Conservation (phyloP, 1,140 invertebrate species). For the Campodea augens region DNA sequence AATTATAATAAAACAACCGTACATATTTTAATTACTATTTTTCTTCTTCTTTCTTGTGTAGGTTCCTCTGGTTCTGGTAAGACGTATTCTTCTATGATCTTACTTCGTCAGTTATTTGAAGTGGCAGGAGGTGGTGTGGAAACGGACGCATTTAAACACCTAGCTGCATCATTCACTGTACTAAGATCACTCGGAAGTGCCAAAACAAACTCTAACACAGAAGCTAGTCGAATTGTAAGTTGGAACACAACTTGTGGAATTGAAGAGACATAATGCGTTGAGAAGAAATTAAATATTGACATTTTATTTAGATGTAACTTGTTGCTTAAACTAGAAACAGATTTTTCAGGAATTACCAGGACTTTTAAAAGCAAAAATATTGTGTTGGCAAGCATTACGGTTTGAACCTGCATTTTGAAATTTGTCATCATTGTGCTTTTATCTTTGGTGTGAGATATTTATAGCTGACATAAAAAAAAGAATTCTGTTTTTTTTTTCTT, state of each 20-base stretch:
- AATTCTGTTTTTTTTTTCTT: too few relatives aligned
- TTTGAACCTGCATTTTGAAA: too few relatives aligned
- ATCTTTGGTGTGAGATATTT: too few relatives aligned
- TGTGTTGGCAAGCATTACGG: too few relatives aligned
- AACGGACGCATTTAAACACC: slow-evolving; percentile 90
- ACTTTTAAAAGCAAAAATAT: too few relatives aligned
- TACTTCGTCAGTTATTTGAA: slow-evolving; percentile 76
- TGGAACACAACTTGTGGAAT: neutral
- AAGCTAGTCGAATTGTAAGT: slow-evolving; percentile 82
- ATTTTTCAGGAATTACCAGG: too few relatives aligned
- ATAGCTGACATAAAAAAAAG: too few relatives aligned
- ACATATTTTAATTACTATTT: too few relatives aligned
- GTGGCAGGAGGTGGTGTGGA: slow-evolving; percentile 81
- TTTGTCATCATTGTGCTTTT: too few relatives aligned
- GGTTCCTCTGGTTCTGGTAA: slow-evolving; percentile 88
- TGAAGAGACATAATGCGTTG: neutral
- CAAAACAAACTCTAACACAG: slow-evolving; percentile 70
- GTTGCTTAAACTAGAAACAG: neutral
- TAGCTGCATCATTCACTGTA: slow-evolving; percentile 84
- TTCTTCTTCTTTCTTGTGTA: too few relatives aligned
- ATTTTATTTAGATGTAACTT: neutral
- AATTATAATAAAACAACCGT: too few relatives aligned
- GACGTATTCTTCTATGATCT: slow-evolving; percentile 78
- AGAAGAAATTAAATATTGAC: neutral
- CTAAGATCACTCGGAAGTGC: slow-evolving; percentile 75